Base-by-base conservation (phyloP, 2,888 invertebrate species). In the Leptinotarsa tumamoca region DNA sequence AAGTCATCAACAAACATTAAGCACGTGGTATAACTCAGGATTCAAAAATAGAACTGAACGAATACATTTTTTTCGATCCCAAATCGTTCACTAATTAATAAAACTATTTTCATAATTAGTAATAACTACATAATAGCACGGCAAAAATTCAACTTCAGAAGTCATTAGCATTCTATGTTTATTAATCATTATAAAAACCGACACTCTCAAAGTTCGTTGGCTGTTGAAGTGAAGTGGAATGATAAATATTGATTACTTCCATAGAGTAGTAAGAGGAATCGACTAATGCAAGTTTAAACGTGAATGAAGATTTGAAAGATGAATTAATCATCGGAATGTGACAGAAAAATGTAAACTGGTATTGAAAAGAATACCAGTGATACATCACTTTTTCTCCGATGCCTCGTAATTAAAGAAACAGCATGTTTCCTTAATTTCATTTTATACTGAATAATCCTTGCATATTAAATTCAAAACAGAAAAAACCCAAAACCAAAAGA, bases 191-290 rank as follows among this genome's bases (percentile, higher is more conserved):
- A 54, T 54, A 13, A 7, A 54, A 54, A 7, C 54, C n/a, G 54
- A 54, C 54, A 54, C 13, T 54, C 54, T 54, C 18, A 54, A 54
- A 54, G 54, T 18, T 54, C 54, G 54, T 54, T 54, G 54, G 54
- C 54, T 54, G 54, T 43, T 43, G 18, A 18, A 54, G 18, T 54
- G 54, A 54, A 54, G 54, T 54, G 54, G 54, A 54, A 54, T 54
- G 54, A 54, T 54, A 54, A 54, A 54, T 54, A 54, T 54, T 54
- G 54, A 54, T 54, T 54, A n/a, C 54, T 54, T 18, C 18, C n/a
- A 10, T 7, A 18, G 54, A 54, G 18, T 54, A 54, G 54, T 10
- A 13, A 54, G 18, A 54, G 18, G 54, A 54, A 54, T 54, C 13
- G 7, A 18, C 54, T 54, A 54, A 54, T 54, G 54, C n/a, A 18